phyloP scores from a whole-genome alignment of 2,888 invertebrate species.

The Acanthacorydalis orientalis region DNA sequence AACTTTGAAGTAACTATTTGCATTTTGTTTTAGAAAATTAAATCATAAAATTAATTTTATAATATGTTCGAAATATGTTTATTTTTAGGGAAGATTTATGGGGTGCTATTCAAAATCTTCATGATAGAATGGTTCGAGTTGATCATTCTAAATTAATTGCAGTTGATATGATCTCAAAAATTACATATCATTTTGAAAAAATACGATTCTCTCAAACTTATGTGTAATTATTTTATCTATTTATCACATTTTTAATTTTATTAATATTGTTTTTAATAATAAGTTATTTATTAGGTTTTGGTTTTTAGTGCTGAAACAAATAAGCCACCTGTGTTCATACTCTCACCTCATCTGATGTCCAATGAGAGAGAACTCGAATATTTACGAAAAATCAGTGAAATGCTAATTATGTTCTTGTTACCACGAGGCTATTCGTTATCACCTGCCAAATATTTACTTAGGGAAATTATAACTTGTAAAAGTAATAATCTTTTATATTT shows the following conservation, averaged over 20 bases:
- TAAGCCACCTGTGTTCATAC: constrained; percentile 49
- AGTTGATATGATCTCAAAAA: constrained; percentile 62
- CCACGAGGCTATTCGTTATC: constrained; percentile 66
- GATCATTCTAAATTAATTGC: constrained; percentile 73
- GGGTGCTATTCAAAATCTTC: constrained; percentile 60
- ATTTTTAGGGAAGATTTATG: constrained; percentile 63
- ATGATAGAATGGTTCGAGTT: constrained; percentile 53
- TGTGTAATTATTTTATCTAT: constrained; percentile 36
- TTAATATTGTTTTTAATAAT: neutral
- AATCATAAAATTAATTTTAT: constrained; percentile 4
- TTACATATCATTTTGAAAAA: constrained; percentile 73
- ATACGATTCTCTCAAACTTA: constrained; percentile 60
- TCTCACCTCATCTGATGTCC: constrained; percentile 57
- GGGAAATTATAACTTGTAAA: constrained; percentile 72
- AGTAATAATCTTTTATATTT: constrained; percentile 33
- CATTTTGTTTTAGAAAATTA: constrained; percentile 13
- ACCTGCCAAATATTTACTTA: constrained; percentile 60
- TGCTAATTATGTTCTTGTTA: constrained; percentile 63
- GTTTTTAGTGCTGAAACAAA: constrained; percentile 39
- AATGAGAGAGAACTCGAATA: constrained; percentile 64
- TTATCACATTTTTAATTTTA: neutral
- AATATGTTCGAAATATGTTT: constrained; percentile 2
- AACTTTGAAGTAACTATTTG: constrained; percentile 27
- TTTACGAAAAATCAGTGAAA: constrained; percentile 64
- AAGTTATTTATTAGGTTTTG: neutral